These are phyloP conservation scores for Eupsilia transversa DNA, from an alignment of 2,888 invertebrate genomes.

Conservation along the genomic window DNA sequence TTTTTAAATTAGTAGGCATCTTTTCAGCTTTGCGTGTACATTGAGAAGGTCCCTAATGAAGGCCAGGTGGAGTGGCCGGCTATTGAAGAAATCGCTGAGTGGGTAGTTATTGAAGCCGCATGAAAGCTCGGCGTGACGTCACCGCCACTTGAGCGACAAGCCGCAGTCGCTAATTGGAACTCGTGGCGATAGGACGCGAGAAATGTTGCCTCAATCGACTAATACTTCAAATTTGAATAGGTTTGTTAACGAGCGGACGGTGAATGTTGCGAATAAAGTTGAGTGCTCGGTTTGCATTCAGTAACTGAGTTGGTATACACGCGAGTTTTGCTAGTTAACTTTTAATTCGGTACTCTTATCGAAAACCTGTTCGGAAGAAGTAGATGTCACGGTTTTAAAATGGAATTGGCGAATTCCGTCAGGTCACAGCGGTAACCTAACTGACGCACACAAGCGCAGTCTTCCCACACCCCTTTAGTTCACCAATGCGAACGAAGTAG, in stretches of 20 bases:
- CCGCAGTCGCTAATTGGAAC: slow-evolving; percentile 90
- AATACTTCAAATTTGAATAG: slow-evolving; percentile 89
- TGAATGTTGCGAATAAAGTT: slow-evolving; percentile 85
- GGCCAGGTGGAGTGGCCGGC: slow-evolving; percentile 89
- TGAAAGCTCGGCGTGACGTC: slow-evolving; percentile 89
- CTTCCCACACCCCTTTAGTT: slow-evolving; percentile 88
- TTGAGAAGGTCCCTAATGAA: slow-evolving; percentile 88
- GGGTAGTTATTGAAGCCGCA: slow-evolving; percentile 89
- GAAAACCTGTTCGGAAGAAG: slow-evolving; percentile 65
- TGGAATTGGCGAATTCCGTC: slow-evolving; percentile 81
- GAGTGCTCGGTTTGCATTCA: slow-evolving; percentile 78
- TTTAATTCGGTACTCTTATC: slow-evolving; percentile 69
- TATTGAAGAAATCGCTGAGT: slow-evolving; percentile 89
- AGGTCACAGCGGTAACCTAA: slow-evolving; percentile 73
- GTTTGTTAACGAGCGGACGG: slow-evolving; percentile 89
- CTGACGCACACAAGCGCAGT: slow-evolving; percentile 81
- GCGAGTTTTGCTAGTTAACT: slow-evolving; percentile 68
- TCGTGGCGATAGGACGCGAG: slow-evolving; percentile 88
- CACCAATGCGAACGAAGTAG: slow-evolving; percentile 89
- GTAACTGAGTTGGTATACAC: slow-evolving; percentile 68
- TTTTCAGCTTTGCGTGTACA: slow-evolving; percentile 84
- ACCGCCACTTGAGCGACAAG: slow-evolving; percentile 87
- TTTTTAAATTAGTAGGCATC: slow-evolving; percentile 84
- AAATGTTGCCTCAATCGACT: slow-evolving; percentile 89
- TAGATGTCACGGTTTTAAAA: slow-evolving; percentile 70